Conservation (phyloP, 2,888 invertebrate species). For the Pterobdella sp. region DNA sequence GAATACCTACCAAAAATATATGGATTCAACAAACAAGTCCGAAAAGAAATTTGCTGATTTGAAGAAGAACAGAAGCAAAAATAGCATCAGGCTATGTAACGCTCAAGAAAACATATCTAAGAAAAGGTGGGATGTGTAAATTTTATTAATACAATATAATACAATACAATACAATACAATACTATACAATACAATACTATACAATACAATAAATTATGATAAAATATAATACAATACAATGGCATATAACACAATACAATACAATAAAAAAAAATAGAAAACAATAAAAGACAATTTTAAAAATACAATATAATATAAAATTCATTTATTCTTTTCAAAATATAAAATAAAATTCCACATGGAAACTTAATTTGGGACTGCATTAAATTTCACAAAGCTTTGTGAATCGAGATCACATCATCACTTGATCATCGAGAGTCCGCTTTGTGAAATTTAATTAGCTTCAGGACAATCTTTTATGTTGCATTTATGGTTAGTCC, state of each 20-base stretch:
- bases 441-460: no score
- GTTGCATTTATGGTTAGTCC: no score
- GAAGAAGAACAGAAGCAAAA: no score
- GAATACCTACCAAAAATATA: no score
- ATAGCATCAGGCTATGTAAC: no score
- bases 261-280: neutral
- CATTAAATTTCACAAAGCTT: neutral
- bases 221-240: neutral
- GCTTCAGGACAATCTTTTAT: no score
- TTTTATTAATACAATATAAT: neutral
- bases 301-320: neutral
- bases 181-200: neutral
- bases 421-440: neutral
- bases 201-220: neutral
- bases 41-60: no score
- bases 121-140: no score
- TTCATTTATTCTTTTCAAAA: neutral
- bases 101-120: no score
- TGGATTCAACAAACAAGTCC: no score
- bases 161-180: conserved; percentile 1
- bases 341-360: neutral
- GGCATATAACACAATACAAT: neutral
- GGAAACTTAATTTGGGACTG: neutral
- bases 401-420: neutral
- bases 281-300: neutral